Conservation (phyloP, 1,140 invertebrate genomes). For the Heliconius himera region DNA sequence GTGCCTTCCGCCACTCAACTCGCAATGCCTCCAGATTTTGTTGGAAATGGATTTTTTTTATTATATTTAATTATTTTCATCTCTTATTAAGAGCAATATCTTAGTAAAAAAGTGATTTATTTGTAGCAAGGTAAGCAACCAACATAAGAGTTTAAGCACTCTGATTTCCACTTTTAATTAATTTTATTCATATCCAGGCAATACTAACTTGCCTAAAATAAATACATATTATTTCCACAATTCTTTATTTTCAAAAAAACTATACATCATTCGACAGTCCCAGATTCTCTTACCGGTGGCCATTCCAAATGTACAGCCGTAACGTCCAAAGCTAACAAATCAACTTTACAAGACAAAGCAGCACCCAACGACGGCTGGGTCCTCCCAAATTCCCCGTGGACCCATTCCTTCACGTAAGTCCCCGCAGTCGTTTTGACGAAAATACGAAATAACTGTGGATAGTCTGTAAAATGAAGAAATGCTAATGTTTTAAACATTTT, state of each 20-base stretch:
- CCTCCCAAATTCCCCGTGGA: slow-evolving; percentile 96
- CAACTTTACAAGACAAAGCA: slow-evolving; percentile 82
- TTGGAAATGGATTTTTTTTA: no score
- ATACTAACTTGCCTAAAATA: no score
- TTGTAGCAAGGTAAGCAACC: no score
- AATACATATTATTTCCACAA: not conserved
- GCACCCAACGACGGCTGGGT: slow-evolving; percentile 88
- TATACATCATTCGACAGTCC: not conserved
- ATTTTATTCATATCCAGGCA: no score
- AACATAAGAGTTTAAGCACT: no score
- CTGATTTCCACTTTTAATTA: no score
- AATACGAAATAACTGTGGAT: slow-evolving; percentile 84
- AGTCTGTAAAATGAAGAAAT: slow-evolving; percentile 48
- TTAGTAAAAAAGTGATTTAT: no score
- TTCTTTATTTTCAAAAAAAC: slow-evolving; percentile 1
- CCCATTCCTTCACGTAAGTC: slow-evolving; percentile 98
- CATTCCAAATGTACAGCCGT: not conserved
- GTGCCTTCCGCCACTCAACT: no score
- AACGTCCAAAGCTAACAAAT: not conserved
- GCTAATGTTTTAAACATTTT: no score
- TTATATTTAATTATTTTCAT: no score
- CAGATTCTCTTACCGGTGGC: not conserved
- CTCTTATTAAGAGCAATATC: no score
- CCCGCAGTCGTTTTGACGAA: slow-evolving; percentile 93
- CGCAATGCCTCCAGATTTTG: no score